Conservation (phyloP, 2,113 vertebrate species). For the Eulemur rufifrons region DNA sequence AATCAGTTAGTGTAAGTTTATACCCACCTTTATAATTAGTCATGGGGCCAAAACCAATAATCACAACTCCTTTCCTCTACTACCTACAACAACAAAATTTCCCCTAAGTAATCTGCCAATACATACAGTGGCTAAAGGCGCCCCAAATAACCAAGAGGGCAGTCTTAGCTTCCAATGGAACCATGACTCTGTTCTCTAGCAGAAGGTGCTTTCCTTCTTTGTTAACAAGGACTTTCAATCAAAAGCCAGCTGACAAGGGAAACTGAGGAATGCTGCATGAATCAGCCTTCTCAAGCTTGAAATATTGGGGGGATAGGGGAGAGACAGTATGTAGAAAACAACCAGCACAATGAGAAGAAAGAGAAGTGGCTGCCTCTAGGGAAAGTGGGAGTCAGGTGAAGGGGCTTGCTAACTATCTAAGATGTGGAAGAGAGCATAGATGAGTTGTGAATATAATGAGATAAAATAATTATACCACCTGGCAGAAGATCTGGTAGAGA, state of each 20-base stretch:
- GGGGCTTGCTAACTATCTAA: no score
- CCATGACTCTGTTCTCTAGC: not conserved
- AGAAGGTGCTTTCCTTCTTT: not conserved
- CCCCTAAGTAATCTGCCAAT: not conserved
- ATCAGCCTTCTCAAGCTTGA: not conserved
- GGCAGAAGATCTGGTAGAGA: not conserved
- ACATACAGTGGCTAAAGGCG: not conserved
- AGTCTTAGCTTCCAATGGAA: not conserved
- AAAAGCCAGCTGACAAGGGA: not conserved
- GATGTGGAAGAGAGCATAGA: not conserved
- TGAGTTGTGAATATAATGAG: not conserved
- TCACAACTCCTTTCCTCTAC: not conserved
- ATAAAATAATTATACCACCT: not conserved
- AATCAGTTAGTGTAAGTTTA: not conserved
- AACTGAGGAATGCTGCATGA: not conserved
- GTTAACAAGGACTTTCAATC: not conserved
- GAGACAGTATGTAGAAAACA: not conserved
- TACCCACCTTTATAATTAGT: not conserved
- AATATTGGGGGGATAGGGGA: not conserved
- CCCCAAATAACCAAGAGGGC: not conserved
- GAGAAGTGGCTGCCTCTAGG: not conserved
- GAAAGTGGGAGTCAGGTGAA: not conserved
- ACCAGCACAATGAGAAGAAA: not conserved
- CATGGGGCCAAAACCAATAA: not conserved
- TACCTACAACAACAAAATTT: not conserved